Conservation (phyloP, 2,113 vertebrate species). For the Phasianus colchicus region DNA sequence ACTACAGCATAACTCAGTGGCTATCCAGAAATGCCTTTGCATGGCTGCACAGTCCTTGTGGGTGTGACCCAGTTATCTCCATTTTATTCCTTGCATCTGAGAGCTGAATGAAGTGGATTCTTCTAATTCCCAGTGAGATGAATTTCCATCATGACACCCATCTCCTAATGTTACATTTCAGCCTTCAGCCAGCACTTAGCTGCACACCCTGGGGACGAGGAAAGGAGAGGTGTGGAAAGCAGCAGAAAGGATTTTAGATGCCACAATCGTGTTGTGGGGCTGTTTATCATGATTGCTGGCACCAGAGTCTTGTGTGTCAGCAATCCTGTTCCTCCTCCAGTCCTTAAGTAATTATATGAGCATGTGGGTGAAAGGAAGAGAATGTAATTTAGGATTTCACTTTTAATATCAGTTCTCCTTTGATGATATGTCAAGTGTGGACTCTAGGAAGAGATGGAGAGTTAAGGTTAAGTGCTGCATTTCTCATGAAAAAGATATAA, state of each 20-base stretch:
- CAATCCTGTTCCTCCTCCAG: not conserved
- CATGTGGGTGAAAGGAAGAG: not conserved
- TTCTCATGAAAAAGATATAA: not conserved
- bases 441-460: not conserved
- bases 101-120: constrained; percentile 1
- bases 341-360: not conserved
- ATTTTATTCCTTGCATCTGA: not conserved
- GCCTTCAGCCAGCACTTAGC: constrained; percentile 1
- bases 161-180: not conserved
- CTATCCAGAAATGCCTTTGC: not conserved
- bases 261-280: not conserved
- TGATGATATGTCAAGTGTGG: not conserved
- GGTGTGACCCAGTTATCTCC: not conserved
- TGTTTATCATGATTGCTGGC: not conserved
- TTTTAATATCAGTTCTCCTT: not conserved
- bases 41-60: accelerated
- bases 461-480: not conserved
- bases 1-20: not conserved
- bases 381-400: not conserved
- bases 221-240: not conserved
- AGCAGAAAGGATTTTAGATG: not conserved
- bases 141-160: not conserved
- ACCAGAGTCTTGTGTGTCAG: not conserved
- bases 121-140: not conserved
- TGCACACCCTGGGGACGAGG: not conserved